phyloP scores from a whole-genome alignment of 2,797 vertebrate genomes.

The Rhabdomys pumilio region DNA sequence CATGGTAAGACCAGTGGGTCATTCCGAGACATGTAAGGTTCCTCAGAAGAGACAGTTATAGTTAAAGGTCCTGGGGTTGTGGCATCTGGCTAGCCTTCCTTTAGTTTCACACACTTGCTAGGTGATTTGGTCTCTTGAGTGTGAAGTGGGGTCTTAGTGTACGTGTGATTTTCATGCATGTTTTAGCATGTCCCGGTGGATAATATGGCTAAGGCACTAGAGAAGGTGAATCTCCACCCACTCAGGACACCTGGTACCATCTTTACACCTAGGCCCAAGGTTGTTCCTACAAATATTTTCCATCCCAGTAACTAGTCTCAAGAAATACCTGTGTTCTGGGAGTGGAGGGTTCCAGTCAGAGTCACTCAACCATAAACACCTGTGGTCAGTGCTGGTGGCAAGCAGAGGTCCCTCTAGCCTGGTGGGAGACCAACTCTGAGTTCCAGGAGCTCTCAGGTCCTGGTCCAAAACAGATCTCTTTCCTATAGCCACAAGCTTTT shows the following conservation, averaged over 20 bases:
- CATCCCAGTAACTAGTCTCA: not conserved
- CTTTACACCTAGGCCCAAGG: not conserved
- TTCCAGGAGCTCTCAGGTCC: not conserved
- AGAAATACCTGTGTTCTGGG: not conserved
- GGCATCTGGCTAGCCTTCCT: not conserved
- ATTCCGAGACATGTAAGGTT: not conserved
- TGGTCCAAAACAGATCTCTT: not conserved
- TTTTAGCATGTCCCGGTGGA: not conserved
- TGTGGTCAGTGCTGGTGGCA: not conserved
- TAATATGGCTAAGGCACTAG: too few species aligned
- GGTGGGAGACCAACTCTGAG: not conserved
- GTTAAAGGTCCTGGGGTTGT: not conserved
- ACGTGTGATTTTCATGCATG: not conserved
- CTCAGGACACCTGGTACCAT: not conserved
- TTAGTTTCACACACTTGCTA: not conserved
- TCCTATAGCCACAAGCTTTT: not conserved
- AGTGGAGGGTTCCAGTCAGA: not conserved
- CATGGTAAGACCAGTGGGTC: not conserved
- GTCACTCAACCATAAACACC: not conserved
- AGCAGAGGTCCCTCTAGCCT: not conserved
- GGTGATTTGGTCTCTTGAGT: not conserved
- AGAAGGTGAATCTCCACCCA: accelerated
- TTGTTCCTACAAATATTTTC: not conserved
- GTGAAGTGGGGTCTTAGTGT: not conserved
- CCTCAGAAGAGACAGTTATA: not conserved